phyloP scores from a whole-genome alignment of 2,113 vertebrate genomes.

The Meles meles region DNA sequence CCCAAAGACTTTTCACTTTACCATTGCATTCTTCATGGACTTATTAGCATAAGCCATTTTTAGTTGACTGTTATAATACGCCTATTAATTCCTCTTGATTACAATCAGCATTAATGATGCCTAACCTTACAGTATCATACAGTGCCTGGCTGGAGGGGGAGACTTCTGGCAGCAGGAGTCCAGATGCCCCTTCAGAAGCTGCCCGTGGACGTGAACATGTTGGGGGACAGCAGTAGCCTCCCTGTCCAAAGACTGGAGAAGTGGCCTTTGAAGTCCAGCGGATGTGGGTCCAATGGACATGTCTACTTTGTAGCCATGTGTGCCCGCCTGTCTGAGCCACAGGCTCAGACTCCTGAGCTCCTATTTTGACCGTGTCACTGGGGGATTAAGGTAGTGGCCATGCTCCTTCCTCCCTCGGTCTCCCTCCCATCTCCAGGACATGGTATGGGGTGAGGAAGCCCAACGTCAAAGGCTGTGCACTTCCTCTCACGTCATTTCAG shows the following conservation, averaged over 20 bases:
- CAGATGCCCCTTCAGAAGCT: neutral
- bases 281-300: neutral
- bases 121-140: neutral
- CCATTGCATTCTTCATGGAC: slow-evolving; percentile 17
- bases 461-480: neutral
- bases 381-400: neutral
- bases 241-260: neutral
- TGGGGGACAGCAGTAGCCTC: neutral
- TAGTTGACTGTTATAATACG: slow-evolving; percentile 51
- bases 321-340: neutral
- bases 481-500: neutral
- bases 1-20: slow-evolving; percentile 5
- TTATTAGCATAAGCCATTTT: slow-evolving; percentile 66
- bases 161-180: neutral
- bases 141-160: neutral
- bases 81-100: slow-evolving; percentile 59
- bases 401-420: neutral
- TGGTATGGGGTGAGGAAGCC: too few relatives aligned
- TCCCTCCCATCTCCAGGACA: neutral
- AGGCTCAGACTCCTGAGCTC: too few relatives aligned
- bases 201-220: neutral
- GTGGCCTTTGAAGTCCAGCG: neutral
- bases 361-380: neutral
- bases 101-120: slow-evolving; percentile 58
- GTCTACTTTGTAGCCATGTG: neutral